Conservation (phyloP, 2,888 invertebrate species). For the Thymelicus sylvestris region DNA sequence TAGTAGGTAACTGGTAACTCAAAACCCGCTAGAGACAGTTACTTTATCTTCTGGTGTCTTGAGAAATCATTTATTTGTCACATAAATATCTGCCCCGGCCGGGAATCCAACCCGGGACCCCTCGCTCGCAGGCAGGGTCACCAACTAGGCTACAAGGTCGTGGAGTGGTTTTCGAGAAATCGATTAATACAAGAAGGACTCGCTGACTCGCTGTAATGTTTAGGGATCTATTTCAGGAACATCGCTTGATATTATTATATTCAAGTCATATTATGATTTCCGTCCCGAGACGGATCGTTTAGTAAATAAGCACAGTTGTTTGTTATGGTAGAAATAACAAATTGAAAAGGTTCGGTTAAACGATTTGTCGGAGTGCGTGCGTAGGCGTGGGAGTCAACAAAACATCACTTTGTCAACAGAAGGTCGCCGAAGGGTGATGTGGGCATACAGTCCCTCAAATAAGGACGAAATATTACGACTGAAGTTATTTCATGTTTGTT, state of each 20-base stretch:
- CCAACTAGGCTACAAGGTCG: too few relatives aligned
- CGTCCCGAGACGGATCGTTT: background rate
- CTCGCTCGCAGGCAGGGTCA: too few relatives aligned
- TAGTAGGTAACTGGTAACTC: too few relatives aligned
- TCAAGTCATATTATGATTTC: constrained; percentile 3
- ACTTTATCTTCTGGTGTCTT: too few relatives aligned
- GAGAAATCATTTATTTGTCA: too few relatives aligned
- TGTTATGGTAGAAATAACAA: constrained; percentile 30
- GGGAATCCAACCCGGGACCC: too few relatives aligned
- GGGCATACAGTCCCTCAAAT: constrained; percentile 11
- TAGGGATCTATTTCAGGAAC: too few relatives aligned
- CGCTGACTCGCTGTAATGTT: too few relatives aligned
- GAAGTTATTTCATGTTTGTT: constrained; percentile 17
- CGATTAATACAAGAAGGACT: too few relatives aligned
- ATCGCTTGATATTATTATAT: background rate
- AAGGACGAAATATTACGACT: constrained; percentile 19
- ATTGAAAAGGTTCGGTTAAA: constrained; percentile 37
- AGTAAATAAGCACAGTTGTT: constrained; percentile 25
- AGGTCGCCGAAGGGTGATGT: constrained; percentile 19
- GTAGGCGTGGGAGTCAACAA: constrained; percentile 22
- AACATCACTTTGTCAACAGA: constrained; percentile 29
- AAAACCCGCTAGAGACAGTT: too few relatives aligned
- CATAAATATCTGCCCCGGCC: too few relatives aligned
- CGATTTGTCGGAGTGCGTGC: constrained; percentile 15
- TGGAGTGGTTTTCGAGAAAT: too few relatives aligned